A percentile compares a stretch with the other conserved stretches of the same genome.
These are phyloP conservation scores for Olivierus martensii DNA, from an alignment of 1,140 invertebrate genomes.

Conservation along the genomic window DNA sequence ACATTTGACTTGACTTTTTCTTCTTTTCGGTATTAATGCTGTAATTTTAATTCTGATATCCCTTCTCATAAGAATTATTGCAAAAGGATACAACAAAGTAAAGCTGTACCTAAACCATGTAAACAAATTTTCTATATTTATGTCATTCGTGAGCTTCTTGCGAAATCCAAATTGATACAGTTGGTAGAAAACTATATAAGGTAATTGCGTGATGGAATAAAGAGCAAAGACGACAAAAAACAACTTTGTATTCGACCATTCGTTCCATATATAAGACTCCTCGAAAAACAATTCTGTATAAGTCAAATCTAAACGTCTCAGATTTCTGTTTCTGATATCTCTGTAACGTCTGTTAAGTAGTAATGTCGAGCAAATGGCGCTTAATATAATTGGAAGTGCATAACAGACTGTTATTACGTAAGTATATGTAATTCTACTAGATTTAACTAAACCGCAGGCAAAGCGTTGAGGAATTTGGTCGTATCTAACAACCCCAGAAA, in stretches of 20 bases:
- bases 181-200: too few relatives aligned
- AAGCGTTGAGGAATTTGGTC: background rate
- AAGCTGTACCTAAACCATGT: too few relatives aligned
- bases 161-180: too few relatives aligned
- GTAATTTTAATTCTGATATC: too few relatives aligned
- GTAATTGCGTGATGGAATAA: too few relatives aligned
- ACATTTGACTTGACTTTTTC: too few relatives aligned
- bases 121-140: too few relatives aligned
- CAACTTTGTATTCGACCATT: slow-evolving; percentile 9
- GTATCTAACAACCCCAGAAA: background rate
- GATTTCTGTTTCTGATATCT: slow-evolving; percentile 1
- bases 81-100: too few relatives aligned
- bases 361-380: background rate
- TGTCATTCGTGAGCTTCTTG: too few relatives aligned
- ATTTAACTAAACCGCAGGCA: background rate
- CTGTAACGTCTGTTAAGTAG: background rate
- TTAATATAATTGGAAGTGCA: background rate
- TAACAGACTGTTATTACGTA: background rate
- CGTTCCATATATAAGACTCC: slow-evolving; percentile 11
- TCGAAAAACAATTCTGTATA: slow-evolving; percentile 11
- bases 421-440: background rate
- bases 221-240: too few relatives aligned
- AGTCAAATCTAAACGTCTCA: slow-evolving; percentile 1
- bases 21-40: too few relatives aligned
- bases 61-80: too few relatives aligned